Evolutionary conservation across 2,797 vertebrate genomes (phyloP).

Genomic region (Mionectes olivaceus): DNA sequence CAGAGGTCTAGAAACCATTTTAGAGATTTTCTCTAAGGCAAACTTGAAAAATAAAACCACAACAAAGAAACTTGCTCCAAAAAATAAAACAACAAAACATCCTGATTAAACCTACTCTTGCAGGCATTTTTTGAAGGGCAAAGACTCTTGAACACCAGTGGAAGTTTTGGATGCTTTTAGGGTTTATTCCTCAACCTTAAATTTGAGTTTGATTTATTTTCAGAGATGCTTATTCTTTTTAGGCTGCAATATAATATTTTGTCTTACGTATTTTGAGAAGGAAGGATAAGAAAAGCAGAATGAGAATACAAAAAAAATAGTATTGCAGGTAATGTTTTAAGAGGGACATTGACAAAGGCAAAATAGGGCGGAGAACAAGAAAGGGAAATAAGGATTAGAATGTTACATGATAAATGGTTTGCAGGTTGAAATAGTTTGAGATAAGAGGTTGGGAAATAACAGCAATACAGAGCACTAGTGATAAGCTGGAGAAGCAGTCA

Average conservation of each 20-base stretch:
- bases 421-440: background rate
- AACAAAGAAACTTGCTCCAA: background rate
- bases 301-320: background rate
- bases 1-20: background rate
- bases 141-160: background rate
- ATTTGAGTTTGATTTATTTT: background rate
- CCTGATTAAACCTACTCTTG: background rate
- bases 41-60: conserved; percentile 4
- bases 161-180: background rate
- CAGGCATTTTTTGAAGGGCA: background rate
- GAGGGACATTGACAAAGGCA: background rate
- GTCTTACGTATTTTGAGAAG: background rate
- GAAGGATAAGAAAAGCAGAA: background rate
- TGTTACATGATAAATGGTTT: background rate
- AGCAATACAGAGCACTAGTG: background rate
- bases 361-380: background rate
- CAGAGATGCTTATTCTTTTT: background rate
- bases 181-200: background rate
- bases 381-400: background rate
- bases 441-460: background rate
- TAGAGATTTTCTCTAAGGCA: background rate
- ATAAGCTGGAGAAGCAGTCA: background rate
- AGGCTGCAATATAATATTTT: background rate
- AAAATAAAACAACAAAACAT: background rate
- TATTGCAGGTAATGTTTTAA: background rate